Evolutionary conservation across 1,140 invertebrate species (phyloP), one percentile per base, ranked within the genome.

Genomic region (Drosophila baimaii): DNA sequence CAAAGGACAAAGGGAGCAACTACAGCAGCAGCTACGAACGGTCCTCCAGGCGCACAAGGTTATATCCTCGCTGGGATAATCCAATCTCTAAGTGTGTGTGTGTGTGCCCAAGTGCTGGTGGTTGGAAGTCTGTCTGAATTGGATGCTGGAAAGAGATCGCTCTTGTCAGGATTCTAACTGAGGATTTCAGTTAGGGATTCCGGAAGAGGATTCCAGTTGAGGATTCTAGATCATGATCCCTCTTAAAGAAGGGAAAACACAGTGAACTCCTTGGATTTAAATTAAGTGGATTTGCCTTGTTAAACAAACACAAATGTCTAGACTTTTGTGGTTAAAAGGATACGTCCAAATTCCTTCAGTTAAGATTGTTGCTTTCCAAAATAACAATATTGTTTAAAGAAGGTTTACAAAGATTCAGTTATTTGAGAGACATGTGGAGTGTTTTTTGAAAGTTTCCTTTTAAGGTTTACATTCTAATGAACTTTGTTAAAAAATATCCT

Each of bases 1-100:
- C 19, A 54, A 54, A 54, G 51, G 51, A 54, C 51, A 54, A 54
- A 54, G 51, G 31, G n/a, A 29, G 47, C 47, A 54, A 19, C 13
- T 52, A 52, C 17, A 21, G 21, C 29, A 6, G 7, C 35, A 37
- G 35, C 35, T 37, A 27, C 5, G 27, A 5, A 35, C 19, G 35
- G 51, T n/a, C 51, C 31, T 54, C 51, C 51, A 21, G 31, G 19
- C 51, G 31, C 8, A 54, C 51, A 54, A 54, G 51, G 51, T 54
- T 54, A 54, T 54, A 35, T 54, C 19, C 49, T 19, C 9, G 25
- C 4, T 27, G n/a, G 10, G 25, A 10, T 49, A 12, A 29, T 29
- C 25, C 10, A 17, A 12, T 23, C 5, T 29, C n/a, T 49, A 9
- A 10, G 23, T 23, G 10, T 21, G 41, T 43, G 41, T 44, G 12